phyloP scores from a whole-genome alignment of 2,888 invertebrate genomes.

The Helleia helle region DNA sequence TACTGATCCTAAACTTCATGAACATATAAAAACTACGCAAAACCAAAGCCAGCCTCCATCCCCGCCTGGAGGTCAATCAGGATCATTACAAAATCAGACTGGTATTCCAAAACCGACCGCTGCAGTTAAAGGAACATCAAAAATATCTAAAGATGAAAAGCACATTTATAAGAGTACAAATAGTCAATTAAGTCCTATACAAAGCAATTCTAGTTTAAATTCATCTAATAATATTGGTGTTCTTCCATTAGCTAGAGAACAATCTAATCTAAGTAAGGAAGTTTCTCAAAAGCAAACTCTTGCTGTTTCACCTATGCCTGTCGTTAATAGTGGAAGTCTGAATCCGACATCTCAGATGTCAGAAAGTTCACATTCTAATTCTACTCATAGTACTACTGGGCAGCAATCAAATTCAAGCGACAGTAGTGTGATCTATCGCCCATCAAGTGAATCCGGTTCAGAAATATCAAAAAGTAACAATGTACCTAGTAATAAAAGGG shows the following conservation, averaged over 20 bases:
- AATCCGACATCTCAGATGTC: conserved; percentile 72
- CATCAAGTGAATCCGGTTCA: conserved; percentile 81
- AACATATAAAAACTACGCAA: conserved; percentile 33
- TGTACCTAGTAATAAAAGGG: conserved; percentile 63
- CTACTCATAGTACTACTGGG: conserved; percentile 77
- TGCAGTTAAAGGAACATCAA: conserved; percentile 91
- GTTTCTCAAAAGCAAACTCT: conserved; percentile 65
- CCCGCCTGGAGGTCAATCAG: conserved; percentile 56
- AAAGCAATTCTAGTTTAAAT: conserved; percentile 73
- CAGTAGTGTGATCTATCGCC: conserved; percentile 82
- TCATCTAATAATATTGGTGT: conserved; percentile 65
- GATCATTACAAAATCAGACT: conserved; percentile 49
- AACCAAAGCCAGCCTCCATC: conserved; percentile 39
- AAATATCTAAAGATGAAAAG: conserved; percentile 76
- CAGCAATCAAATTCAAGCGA: conserved; percentile 82
- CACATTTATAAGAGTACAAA: conserved; percentile 70
- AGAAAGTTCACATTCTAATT: conserved; percentile 77
- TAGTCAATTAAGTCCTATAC: conserved; percentile 72
- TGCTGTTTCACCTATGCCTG: conserved; percentile 86
- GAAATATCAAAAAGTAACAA: conserved; percentile 68
- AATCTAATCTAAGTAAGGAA: conserved; percentile 68
- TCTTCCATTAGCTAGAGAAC: conserved; percentile 64
- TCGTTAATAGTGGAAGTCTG: conserved; percentile 44
- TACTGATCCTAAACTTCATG: conserved; percentile 34
- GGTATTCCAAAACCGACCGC: conserved; percentile 94